Conservation (phyloP, 2,797 vertebrate genomes). For the Danio choprae region DNA sequence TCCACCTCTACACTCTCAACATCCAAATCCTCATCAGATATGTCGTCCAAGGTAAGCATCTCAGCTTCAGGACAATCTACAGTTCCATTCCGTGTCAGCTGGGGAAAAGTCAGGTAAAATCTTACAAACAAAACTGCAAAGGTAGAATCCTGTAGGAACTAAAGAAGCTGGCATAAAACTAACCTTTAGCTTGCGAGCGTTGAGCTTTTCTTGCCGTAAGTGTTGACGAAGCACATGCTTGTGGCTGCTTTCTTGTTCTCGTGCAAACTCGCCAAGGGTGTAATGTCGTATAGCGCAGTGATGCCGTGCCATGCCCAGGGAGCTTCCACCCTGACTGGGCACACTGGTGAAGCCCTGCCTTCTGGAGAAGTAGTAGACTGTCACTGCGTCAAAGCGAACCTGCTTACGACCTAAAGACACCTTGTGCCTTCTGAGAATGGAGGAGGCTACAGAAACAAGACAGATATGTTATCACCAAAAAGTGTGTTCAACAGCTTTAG, state of each 20-base stretch:
- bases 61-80: constrained; percentile 92
- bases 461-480: constrained; percentile 6
- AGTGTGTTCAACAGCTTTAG: background rate
- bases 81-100: constrained; percentile 93
- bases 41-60: constrained; percentile 90
- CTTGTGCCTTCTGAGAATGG: constrained; percentile 91
- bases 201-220: constrained; percentile 95
- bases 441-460: constrained; percentile 82
- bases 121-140: constrained; percentile 1
- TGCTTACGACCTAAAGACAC: constrained; percentile 85
- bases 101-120: constrained; percentile 42
- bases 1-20: constrained; percentile 93
- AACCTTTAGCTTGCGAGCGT: constrained; percentile 94
- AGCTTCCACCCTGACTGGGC: constrained; percentile 95
- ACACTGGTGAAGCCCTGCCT: constrained; percentile 96
- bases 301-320: constrained; percentile 92
- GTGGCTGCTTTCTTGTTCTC: constrained; percentile 91
- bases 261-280: constrained; percentile 93
- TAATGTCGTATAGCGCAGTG: constrained; percentile 91
- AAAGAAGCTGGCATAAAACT: background rate
- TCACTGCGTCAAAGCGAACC: constrained; percentile 94
- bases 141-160: background rate
- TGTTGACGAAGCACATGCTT: constrained; percentile 88
- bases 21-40: constrained; percentile 93
- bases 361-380: constrained; percentile 94